These are phyloP conservation scores for Tetheella fluctuosa DNA, from an alignment of 2,888 invertebrate species.

Conservation along the genomic window DNA sequence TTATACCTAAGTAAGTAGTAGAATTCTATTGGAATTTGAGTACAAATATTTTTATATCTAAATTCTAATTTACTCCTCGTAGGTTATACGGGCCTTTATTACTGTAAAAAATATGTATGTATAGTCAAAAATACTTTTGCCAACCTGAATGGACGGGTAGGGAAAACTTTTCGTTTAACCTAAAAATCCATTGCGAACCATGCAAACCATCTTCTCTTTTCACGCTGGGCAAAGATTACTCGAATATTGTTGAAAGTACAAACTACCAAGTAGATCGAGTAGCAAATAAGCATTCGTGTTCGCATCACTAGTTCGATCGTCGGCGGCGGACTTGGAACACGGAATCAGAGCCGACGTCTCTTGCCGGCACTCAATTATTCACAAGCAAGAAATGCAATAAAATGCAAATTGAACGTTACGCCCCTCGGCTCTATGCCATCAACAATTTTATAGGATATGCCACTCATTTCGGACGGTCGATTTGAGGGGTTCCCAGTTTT, in stretches of 20 bases:
- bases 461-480: constrained; percentile 17
- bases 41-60: too few relatives aligned
- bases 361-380: constrained; percentile 38
- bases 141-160: too few relatives aligned
- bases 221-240: background rate
- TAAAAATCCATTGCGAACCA: too few relatives aligned
- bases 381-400: constrained; percentile 40
- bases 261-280: background rate
- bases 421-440: constrained; percentile 23
- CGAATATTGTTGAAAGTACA: background rate
- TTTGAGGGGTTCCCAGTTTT: constrained; percentile 6
- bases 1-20: too few relatives aligned
- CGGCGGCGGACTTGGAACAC: constrained; percentile 4
- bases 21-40: too few relatives aligned
- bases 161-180: too few relatives aligned
- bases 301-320: constrained; percentile 4
- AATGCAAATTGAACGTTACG: constrained; percentile 41
- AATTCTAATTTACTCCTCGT: too few relatives aligned
- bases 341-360: constrained; percentile 18
- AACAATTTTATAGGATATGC: constrained; percentile 29
- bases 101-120: too few relatives aligned
- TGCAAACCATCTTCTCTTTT: background rate
- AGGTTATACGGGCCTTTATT: too few relatives aligned
- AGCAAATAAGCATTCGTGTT: constrained; percentile 1
- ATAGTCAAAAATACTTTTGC: too few relatives aligned